Evolutionary conservation across 2,797 vertebrate species (phyloP), one percentile per base, ranked within the genome.

Genomic region (Salmo trutta): DNA sequence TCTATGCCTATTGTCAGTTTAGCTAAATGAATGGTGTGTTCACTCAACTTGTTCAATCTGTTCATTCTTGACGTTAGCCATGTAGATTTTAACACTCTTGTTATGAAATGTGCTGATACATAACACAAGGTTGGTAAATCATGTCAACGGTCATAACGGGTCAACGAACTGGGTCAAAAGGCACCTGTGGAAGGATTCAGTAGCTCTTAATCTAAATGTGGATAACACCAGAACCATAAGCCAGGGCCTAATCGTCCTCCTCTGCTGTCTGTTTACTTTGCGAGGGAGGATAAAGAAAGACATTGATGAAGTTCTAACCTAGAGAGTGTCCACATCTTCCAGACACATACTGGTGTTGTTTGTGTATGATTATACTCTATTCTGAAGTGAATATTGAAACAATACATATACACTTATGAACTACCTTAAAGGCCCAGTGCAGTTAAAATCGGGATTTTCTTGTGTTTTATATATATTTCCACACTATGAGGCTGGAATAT

Each of bases 101-200:
- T n/a, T 14, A 14, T 12, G 64, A 21, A 47, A 33, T 65, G 21
- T 65, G 19, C 6, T 27, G 29, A 33, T 68, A 7, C 41, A 47
- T 3, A 47, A 47, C 41, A 47, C 12, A 47, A 47, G 41, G 8
- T 47, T 47, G 41, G 41, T 27, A 27, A 31, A 15, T 67, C 24
- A 27, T 16, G 15, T 31, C 65, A 33, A 27, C n/a, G 12, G 62
- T 68, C 72, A 65, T 19, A 52, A 53, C 19, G 27, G 41, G 71
- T 59, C 66, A 73, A 73, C 68, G 19, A 68, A 64, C 51, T 75
- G 24, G 15, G 29, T 27, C 21, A 69, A 59, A 80, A 29, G 74
- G 10, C 31, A 41, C 19, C n/a, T 21, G n/a, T 33, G 47, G 2
- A 5, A 19, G 69, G 21, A 41, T 16, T 65, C 4, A 54, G 54